These are phyloP conservation scores for Cebus imitator DNA, from an alignment of 2,113 vertebrate species.

Conservation along the genomic window DNA sequence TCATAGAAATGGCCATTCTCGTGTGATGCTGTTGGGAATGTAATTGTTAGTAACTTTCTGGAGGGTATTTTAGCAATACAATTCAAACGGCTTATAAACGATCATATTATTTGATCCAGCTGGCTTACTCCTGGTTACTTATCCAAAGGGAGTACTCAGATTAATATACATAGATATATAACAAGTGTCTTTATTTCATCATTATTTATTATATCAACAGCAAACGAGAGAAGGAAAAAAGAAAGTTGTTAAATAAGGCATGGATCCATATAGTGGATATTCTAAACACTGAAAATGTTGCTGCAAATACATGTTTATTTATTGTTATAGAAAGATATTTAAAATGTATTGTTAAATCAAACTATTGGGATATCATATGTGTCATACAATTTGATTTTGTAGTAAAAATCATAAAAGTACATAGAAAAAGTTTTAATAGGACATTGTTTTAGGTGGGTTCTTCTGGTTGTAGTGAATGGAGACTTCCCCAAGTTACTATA, in stretches of 20 bases:
- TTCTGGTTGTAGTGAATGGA: background rate
- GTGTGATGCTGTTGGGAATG: background rate
- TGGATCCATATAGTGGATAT: background rate
- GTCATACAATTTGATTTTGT: background rate
- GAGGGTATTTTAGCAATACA: constrained; percentile 9
- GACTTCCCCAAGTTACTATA: background rate
- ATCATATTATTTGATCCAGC: background rate
- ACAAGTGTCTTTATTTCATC: background rate
- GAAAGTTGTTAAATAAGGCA: background rate
- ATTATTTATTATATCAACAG: background rate
- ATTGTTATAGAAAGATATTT: background rate
- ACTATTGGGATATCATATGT: background rate
- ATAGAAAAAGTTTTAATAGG: background rate
- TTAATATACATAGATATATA: background rate
- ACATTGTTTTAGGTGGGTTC: background rate
- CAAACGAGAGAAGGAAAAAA: background rate
- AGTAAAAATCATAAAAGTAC: background rate
- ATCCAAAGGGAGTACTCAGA: background rate
- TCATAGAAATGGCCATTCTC: background rate
- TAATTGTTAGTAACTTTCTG: background rate
- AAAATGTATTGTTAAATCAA: background rate
- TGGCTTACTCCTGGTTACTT: background rate
- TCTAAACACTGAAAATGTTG: background rate
- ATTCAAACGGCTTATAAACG: constrained; percentile 1
- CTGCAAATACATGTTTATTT: background rate